Conservation (phyloP, 2,113 vertebrate genomes). For the Eublepharis macularius region DNA sequence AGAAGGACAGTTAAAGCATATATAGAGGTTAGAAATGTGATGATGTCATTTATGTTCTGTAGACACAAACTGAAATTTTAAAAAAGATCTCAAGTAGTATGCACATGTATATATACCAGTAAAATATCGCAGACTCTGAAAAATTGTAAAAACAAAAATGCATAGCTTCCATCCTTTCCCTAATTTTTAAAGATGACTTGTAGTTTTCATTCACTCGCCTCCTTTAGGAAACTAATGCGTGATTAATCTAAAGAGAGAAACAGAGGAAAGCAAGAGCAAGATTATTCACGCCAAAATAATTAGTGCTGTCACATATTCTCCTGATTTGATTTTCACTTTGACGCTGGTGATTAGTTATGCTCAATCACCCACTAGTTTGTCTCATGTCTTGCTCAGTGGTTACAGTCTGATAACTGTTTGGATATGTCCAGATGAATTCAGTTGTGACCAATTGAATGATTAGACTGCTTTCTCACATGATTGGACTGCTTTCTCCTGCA, state of each 20-base stretch:
- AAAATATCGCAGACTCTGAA: background rate
- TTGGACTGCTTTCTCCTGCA: too few relatives aligned
- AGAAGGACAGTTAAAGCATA: constrained; percentile 39
- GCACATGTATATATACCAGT: background rate
- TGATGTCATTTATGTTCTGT: constrained; percentile 34
- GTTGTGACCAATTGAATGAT: too few relatives aligned
- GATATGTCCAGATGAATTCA: too few relatives aligned
- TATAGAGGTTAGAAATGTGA: constrained; percentile 38
- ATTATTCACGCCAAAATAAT: background rate
- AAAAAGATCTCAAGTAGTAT: background rate
- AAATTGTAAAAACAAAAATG: background rate
- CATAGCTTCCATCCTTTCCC: background rate
- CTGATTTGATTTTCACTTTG: background rate
- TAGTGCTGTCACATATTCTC: background rate
- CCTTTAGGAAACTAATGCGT: background rate
- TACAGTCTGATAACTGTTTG: too few relatives aligned
- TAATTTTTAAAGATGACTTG: background rate
- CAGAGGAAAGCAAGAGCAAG: background rate
- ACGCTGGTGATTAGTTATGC: background rate
- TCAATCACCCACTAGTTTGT: too few relatives aligned
- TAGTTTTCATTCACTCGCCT: background rate
- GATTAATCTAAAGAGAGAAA: background rate
- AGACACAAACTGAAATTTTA: constrained; percentile 29
- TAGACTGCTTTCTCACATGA: too few relatives aligned
- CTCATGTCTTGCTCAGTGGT: too few relatives aligned